phyloP scores from a whole-genome alignment of 2,797 vertebrate species.

The Enteromius trimaculatus region DNA sequence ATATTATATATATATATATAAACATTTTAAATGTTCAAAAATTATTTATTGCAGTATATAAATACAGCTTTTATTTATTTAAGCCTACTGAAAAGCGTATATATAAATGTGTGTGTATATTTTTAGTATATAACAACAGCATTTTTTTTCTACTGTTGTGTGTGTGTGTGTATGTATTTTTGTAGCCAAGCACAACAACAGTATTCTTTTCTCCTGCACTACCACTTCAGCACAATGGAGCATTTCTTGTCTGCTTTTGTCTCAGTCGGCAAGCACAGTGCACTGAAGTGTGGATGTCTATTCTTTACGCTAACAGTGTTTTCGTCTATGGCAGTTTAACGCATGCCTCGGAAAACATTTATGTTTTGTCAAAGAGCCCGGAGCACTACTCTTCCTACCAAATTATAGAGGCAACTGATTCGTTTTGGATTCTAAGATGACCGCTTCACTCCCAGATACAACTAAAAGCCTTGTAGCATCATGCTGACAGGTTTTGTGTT shows the following conservation, averaged over 20 bases:
- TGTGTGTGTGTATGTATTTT: not conserved
- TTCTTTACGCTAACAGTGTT: conserved; percentile 19
- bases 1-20: too few species aligned
- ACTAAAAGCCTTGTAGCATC: conserved; percentile 4
- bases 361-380: conserved; percentile 5
- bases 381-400: not conserved
- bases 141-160: too few species aligned
- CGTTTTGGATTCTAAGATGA: not conserved
- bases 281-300: conserved; percentile 22
- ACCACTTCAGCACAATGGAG: conserved; percentile 35
- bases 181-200: not conserved
- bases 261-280: conserved; percentile 40
- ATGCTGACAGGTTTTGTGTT: conserved; percentile 14
- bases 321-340: not conserved
- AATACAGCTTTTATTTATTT: not conserved
- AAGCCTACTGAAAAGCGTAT: not conserved
- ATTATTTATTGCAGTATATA: not conserved
- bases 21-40: not conserved
- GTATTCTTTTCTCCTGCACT: conserved; percentile 3
- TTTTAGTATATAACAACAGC: too few species aligned
- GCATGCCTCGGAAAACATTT: not conserved
- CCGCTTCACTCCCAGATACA: not conserved
- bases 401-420: not conserved
- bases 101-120: too few species aligned
- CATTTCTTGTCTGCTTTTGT: conserved; percentile 49